Base-by-base conservation (phyloP, 2,113 vertebrate genomes). In the Rhinoderma darwinii region DNA sequence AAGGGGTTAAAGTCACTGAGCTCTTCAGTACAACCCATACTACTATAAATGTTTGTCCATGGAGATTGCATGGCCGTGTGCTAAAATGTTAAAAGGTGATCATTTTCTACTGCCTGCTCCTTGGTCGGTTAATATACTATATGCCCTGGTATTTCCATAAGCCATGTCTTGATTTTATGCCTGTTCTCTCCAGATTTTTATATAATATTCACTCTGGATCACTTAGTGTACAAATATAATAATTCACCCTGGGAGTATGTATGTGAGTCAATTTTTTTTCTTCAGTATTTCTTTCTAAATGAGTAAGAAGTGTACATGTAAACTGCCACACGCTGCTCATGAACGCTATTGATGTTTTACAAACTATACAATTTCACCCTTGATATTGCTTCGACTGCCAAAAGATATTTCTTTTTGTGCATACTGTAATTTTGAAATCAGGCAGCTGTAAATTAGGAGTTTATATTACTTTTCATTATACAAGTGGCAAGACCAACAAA, bases 391-490 rank as follows among this genome's bases (percentile, higher is more conserved):
- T 44, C 20, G 39, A 44, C 56, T 82, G 79, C 37, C 78, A 44
- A 66, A 43, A 81, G 66, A 66, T 63, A 81, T 81, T 59, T 61
- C 37, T 81, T 43, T 30, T 81, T 81, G 12, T 61, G 37, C 78
- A 30, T 81, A 17, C 56, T 11, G 37, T 81, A 61, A 81, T 81
- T 81, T 44, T 18, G 7, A 63, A 81, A 81, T 81, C 54, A 61
- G 25, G n/a, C 37, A 15, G 11, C 78, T 20, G 41, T 30, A 82
- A 39, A 82, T 82, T 82, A 66, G 56, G 41, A 82, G 56, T 59
- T 66, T 82, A 37, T 78, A 39, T 66, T 82, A 63, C 78, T 66
- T 82, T 82, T 82, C 79, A 82, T 82, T 82, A 82, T 66, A 8
- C 56, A 30, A n/a, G 39, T 18, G 9, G 17, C 15, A 51, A 51